Percentiles rank a stretch among this genome's conserved stretches.
Conservation (phyloP, 2,113 vertebrate species). For the Bagarius yarrelli region DNA sequence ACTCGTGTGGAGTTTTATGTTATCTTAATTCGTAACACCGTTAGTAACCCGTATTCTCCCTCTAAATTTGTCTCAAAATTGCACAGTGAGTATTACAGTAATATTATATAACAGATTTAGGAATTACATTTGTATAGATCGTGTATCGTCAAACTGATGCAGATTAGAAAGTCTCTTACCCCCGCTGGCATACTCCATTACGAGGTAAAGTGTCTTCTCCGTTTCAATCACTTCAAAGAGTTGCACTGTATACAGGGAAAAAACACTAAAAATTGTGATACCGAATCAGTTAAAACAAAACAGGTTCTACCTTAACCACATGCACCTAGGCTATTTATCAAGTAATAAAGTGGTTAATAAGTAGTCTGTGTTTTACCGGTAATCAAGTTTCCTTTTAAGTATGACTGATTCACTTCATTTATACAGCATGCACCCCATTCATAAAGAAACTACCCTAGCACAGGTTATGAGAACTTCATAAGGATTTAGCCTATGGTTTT, state of each 20-base stretch:
- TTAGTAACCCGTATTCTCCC: too few species aligned
- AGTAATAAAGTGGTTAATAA: background rate
- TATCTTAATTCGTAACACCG: too few species aligned
- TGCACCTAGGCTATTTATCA: background rate
- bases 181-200: slow-evolving; percentile 90
- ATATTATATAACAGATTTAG: background rate
- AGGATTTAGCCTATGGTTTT: too few species aligned
- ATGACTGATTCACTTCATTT: background rate
- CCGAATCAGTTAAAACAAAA: background rate
- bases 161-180: slow-evolving; percentile 56
- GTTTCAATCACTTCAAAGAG: slow-evolving; percentile 92
- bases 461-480: too few species aligned
- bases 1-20: too few species aligned
- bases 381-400: background rate
- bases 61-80: too few species aligned
- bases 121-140: too few species aligned
- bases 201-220: slow-evolving; percentile 86
- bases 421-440: slow-evolving; percentile 5
- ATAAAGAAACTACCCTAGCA: background rate
- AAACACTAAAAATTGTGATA: background rate
- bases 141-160: background rate
- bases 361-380: slow-evolving; percentile 1
- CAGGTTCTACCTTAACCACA: background rate
- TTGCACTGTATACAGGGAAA: slow-evolving; percentile 73
- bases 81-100: too few species aligned